phyloP scores from a whole-genome alignment of 2,113 vertebrate genomes.

The Grallaria varia region DNA sequence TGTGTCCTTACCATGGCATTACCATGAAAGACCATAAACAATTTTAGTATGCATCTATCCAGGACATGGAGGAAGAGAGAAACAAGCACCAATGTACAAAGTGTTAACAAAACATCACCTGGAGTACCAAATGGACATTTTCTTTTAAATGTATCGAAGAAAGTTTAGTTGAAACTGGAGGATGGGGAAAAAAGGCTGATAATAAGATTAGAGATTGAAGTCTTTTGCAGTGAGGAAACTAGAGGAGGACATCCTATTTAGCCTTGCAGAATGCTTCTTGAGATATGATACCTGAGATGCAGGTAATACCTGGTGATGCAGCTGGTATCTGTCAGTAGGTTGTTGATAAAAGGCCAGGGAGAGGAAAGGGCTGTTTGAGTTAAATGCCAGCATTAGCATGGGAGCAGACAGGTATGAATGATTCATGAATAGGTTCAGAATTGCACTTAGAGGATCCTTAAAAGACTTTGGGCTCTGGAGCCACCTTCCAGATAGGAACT shows the following conservation, averaged over 20 bases:
- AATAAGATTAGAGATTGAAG: background rate
- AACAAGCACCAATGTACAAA: background rate
- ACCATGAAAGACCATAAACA: background rate
- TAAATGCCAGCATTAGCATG: background rate
- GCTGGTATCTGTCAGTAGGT: background rate
- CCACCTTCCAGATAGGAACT: background rate
- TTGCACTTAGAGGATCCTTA: background rate
- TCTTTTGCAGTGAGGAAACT: background rate
- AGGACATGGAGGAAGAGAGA: background rate
- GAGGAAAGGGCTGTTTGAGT: background rate
- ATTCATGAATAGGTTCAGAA: background rate
- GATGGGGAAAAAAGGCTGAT: background rate
- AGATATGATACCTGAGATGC: background rate
- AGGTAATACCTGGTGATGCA: background rate
- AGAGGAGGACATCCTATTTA: background rate
- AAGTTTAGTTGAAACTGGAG: background rate
- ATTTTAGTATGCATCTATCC: background rate
- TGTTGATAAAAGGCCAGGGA: background rate
- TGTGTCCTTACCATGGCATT: background rate
- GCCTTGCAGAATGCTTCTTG: background rate
- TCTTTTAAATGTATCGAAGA: background rate
- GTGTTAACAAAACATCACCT: accelerated
- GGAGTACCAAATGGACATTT: background rate
- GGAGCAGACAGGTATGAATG: background rate
- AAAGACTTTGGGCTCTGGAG: background rate